Evolutionary conservation across 2,888 invertebrate genomes (phyloP), one percentile per base, ranked within the genome.

Genomic region (Volucella bombylans): DNA sequence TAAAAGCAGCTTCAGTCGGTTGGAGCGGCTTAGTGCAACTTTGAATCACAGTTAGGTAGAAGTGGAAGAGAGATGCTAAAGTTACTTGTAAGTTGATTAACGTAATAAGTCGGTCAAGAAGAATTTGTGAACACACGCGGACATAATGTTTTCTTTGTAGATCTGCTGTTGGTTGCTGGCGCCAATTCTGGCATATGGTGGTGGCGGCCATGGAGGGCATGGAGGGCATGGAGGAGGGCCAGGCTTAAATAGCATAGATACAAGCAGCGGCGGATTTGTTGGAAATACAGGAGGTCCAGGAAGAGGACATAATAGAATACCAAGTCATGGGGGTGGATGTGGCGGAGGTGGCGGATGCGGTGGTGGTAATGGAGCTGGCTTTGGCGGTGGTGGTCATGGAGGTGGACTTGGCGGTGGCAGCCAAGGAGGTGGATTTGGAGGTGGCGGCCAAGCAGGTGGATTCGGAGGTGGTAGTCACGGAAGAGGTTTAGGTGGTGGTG

Each of bases 11-110:
- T 62, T 54, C 54, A 55, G 4, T 11, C 2, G 9, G 18, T 45
- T 18, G 14, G 4, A 49, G 10, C 43, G 11, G 6, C 31, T 55
- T 57, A 80, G 73, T 73, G 39, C 61, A 43, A 50, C 65, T 64
- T 10, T 31, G 54, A 64, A 59, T 18, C 10, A 47, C n/a, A 18
- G 14, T 39, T 49, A n/a, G 45, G 14, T 11, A 38, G 8, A 23
- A 39, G 15, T 8, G 11, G 11, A 12, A 77, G 47, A 43, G 31
- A 65, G 39, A 80, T 80, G 80, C 68, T 68, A 38, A 73, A 62
- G 4, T 55, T 68, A 9, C 12, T 80, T 31, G 80, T 80, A n/a
- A 80, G 73, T 50, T 39, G 18, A 11, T 38, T 1, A 1, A 23
- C 41, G 2, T 38, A 31, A 31, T 6, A 31, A 31, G 6, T 31